A percentile compares a stretch with the other conserved stretches of the same genome.
phyloP scores from a whole-genome alignment of 2,888 invertebrate genomes.

The Chromoteleia sp. region DNA sequence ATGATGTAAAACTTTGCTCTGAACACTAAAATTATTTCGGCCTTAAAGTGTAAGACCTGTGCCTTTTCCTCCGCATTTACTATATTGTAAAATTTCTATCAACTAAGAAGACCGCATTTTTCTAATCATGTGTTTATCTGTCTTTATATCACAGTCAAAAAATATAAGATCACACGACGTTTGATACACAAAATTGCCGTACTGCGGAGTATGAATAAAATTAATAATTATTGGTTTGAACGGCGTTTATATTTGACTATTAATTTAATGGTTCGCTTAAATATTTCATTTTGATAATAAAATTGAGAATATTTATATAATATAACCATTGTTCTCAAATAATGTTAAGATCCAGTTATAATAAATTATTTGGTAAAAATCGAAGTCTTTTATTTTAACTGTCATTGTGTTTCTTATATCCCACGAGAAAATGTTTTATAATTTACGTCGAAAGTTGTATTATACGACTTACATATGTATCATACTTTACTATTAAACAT shows the following conservation, averaged over 20 bases:
- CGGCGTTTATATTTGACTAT: conserved; percentile 2
- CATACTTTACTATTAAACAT: neutral
- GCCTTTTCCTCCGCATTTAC: conserved; percentile 48
- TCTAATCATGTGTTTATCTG: conserved; percentile 4
- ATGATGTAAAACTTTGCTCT: conserved; percentile 30
- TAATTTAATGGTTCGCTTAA: conserved; percentile 34
- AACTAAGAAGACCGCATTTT: conserved; percentile 9
- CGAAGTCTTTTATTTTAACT: conserved; percentile 27
- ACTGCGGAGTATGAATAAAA: conserved; percentile 12
- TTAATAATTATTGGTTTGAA: conserved; percentile 11
- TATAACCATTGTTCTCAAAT: conserved; percentile 37
- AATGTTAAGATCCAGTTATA: conserved; percentile 36
- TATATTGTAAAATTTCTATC: conserved; percentile 26
- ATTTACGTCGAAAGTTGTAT: neutral
- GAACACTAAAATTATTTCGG: conserved; percentile 37
- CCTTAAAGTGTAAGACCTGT: conserved; percentile 49
- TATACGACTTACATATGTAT: neutral
- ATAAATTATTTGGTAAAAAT: conserved; percentile 61
- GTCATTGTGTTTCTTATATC: neutral
- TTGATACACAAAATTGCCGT: neutral
- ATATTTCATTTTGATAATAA: conserved; percentile 34
- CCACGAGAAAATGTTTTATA: conserved; percentile 22
- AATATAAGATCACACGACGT: neutral
- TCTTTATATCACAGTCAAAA: conserved; percentile 13
- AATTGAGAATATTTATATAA: conserved; percentile 47